A percentile compares a stretch with the other conserved stretches of the same genome.
Evolutionary conservation across 2,888 invertebrate species (phyloP).

Genomic region (Latheticus oryzae): DNA sequence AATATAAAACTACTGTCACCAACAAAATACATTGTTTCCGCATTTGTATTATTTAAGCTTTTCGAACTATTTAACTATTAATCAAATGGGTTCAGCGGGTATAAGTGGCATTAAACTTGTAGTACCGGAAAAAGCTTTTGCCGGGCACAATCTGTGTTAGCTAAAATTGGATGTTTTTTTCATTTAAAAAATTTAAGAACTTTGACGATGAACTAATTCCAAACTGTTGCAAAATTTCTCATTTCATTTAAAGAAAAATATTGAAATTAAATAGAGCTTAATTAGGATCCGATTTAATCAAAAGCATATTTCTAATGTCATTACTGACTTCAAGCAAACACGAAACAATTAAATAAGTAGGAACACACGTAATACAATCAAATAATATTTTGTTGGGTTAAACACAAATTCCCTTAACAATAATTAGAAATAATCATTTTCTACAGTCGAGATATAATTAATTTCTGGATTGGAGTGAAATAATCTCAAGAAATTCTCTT

Average conservation of each 20-base stretch:
- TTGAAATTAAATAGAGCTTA: too few relatives aligned
- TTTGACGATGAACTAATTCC: constrained; percentile 14
- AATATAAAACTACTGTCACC: constrained; percentile 6
- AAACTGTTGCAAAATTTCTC: constrained; percentile 15
- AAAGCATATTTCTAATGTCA: constrained; percentile 30
- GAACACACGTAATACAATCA: constrained; percentile 22
- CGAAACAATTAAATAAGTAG: constrained; percentile 25
- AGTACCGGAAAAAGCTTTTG: constrained; percentile 23
- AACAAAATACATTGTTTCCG: too few relatives aligned
- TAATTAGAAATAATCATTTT: constrained; percentile 2
- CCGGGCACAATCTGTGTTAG: constrained; percentile 19
- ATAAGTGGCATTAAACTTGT: constrained; percentile 32
- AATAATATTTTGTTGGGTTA: constrained; percentile 16
- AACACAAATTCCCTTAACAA: constrained; percentile 13
- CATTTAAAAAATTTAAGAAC: constrained; percentile 21
- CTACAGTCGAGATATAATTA: neutral
- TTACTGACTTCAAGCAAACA: constrained; percentile 18
- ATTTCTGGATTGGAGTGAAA: constrained; percentile 1
- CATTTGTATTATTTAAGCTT: constrained; percentile 27
- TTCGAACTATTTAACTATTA: constrained; percentile 18
- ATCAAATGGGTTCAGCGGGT: constrained; percentile 24
- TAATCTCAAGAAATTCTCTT: constrained; percentile 16
- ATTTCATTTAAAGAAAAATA: too few relatives aligned
- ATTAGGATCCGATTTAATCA: constrained; percentile 19
- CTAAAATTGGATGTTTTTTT: constrained; percentile 24